These are phyloP conservation scores for Ia io DNA, from an alignment of 2,113 vertebrate species.

Conservation along the genomic window DNA sequence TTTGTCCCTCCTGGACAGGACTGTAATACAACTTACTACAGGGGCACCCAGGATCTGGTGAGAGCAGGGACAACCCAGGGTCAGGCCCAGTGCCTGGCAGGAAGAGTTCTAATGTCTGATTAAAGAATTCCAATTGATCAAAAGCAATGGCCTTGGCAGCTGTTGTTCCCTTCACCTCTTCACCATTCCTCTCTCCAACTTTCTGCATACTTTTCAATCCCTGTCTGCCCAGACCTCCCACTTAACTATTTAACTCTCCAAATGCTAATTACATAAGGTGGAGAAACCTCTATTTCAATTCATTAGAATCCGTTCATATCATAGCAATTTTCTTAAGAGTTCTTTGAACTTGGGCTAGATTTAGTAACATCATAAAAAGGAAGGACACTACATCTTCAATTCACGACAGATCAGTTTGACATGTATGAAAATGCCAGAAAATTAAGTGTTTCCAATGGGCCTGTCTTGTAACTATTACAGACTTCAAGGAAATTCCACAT, in stretches of 20 bases:
- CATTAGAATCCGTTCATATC: background rate
- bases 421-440: slow-evolving; percentile 22
- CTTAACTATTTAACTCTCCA: background rate
- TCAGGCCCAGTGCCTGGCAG: background rate
- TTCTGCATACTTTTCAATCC: background rate
- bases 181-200: background rate
- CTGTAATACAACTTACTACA: background rate
- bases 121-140: background rate
- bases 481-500: background rate
- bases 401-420: background rate
- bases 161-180: background rate
- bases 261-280: background rate
- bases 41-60: background rate
- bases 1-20: background rate
- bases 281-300: background rate
- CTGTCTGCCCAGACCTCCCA: background rate
- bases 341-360: background rate
- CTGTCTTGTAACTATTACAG: background rate
- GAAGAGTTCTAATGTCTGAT: background rate
- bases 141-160: background rate
- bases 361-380: background rate
- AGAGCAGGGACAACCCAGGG: background rate
- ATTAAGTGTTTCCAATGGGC: background rate
- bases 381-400: background rate
- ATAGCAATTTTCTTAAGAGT: background rate